Evolutionary conservation across 2,113 vertebrate species (phyloP).

Genomic region (Spea multiplicata): DNA sequence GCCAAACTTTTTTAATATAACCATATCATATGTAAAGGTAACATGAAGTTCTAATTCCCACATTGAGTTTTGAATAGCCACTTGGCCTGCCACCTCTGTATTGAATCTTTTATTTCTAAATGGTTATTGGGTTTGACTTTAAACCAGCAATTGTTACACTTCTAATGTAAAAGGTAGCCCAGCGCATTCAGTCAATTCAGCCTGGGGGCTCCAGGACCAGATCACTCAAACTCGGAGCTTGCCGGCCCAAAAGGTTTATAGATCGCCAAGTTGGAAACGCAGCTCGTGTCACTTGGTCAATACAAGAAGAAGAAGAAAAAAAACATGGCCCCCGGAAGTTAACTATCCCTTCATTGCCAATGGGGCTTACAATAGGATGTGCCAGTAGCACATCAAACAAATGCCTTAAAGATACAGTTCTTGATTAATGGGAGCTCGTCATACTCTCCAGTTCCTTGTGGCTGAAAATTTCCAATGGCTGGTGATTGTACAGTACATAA

Average conservation of each 20-base stretch:
- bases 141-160: background rate
- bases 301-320: no score
- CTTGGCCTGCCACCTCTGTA: no score
- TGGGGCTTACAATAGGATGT: background rate
- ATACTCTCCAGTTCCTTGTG: no score
- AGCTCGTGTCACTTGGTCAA: background rate
- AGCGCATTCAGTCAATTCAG: background rate
- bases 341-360: background rate
- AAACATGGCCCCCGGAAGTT: background rate
- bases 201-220: background rate
- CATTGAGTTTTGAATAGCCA: no score
- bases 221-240: background rate
- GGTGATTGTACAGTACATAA: no score
- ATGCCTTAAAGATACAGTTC: no score
- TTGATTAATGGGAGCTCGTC: no score
- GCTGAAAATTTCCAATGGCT: no score
- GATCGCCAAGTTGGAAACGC: background rate
- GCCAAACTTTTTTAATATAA: no score
- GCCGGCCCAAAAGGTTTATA: background rate
- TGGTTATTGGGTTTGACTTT: background rate
- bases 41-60: no score
- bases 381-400: background rate
- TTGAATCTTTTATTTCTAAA: no score
- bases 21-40: no score
- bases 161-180: background rate